Evolutionary conservation across 2,888 invertebrate species (phyloP).

Genomic region (Poecilus cupreus): DNA sequence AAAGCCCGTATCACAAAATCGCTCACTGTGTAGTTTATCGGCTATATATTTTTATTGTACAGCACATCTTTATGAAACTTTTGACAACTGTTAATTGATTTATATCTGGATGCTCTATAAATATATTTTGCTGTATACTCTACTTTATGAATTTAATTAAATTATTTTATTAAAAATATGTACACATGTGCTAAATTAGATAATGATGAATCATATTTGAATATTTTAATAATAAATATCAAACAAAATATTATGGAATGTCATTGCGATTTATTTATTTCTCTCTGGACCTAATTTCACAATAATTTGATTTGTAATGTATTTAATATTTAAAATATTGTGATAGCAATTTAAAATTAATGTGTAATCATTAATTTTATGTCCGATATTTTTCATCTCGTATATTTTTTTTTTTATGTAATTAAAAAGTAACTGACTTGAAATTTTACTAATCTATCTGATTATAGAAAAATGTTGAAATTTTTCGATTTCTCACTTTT

Average conservation of each 20-base stretch:
- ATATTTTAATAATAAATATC: constrained; percentile 23
- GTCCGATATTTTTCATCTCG: too few relatives aligned
- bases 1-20: constrained; percentile 29
- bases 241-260: background rate
- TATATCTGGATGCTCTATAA: background rate
- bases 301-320: constrained; percentile 20
- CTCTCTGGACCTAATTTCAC: constrained; percentile 1
- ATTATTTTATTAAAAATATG: constrained; percentile 1
- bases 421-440: too few relatives aligned
- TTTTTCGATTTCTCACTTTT: too few relatives aligned
- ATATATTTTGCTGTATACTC: background rate
- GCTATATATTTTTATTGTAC: constrained; percentile 26
- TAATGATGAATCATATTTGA: constrained; percentile 28
- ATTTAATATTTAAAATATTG: constrained; percentile 22
- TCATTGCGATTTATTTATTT: background rate
- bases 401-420: too few relatives aligned
- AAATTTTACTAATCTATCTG: too few relatives aligned
- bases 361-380: constrained; percentile 11
- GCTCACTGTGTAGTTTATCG: background rate
- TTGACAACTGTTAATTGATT: constrained; percentile 18
- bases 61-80: constrained; percentile 28
- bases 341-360: constrained; percentile 15
- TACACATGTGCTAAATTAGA: constrained; percentile 13
- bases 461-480: too few relatives aligned
- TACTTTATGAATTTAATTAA: background rate